These are phyloP conservation scores for Macquaria australasica DNA, from an alignment of 2,113 vertebrate species.

Conservation along the genomic window DNA sequence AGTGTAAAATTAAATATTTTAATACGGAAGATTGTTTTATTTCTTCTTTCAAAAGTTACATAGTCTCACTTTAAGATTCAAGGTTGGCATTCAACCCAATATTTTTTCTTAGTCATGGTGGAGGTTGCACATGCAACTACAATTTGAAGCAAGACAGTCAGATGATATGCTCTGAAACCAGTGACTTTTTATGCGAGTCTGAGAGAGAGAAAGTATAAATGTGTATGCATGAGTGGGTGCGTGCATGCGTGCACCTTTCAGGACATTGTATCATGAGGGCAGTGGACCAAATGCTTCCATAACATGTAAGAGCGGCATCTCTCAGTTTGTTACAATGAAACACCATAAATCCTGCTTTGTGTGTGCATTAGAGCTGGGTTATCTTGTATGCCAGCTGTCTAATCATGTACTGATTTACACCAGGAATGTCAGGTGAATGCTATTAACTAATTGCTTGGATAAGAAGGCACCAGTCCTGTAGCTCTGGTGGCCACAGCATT, in stretches of 20 bases:
- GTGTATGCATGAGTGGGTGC: not conserved
- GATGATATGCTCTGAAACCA: not conserved
- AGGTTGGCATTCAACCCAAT: not conserved
- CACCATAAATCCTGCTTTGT: not conserved
- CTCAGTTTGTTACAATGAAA: slow-evolving; percentile 1
- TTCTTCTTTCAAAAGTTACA: not conserved
- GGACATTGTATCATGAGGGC: slow-evolving; percentile 1
- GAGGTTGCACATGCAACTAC: slow-evolving; percentile 1
- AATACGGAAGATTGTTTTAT: not conserved
- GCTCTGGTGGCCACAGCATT: slow-evolving; percentile 4
- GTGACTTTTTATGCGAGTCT: not conserved
- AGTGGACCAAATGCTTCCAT: slow-evolving; percentile 17
- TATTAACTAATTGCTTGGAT: not conserved
- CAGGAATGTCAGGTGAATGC: slow-evolving; percentile 15
- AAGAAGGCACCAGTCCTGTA: not conserved
- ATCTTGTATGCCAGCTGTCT: slow-evolving; percentile 16
- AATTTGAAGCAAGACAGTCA: not conserved
- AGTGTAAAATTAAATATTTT: not conserved
- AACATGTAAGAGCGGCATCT: not conserved
- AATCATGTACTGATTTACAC: slow-evolving; percentile 24
- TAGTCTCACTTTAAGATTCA: not conserved
- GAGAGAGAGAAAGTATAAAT: not conserved
- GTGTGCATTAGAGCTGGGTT: slow-evolving; percentile 1
- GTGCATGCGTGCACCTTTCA: slow-evolving; percentile 16
- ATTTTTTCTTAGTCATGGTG: not conserved